These are phyloP conservation scores for Drosophila kurseongensis DNA, from an alignment of 1,140 invertebrate genomes.

Conservation along the genomic window DNA sequence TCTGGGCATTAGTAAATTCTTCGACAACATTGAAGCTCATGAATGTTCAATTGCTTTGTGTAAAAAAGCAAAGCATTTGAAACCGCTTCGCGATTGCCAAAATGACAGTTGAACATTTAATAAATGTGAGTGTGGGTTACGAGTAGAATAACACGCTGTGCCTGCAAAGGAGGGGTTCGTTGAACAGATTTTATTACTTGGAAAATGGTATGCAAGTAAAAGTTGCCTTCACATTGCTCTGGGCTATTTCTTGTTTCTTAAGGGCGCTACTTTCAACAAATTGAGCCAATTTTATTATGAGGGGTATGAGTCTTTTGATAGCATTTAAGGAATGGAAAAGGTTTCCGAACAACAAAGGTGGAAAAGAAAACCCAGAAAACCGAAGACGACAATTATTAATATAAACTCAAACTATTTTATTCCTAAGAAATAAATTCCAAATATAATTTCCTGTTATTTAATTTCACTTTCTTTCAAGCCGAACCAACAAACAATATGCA, in stretches of 20 bases:
- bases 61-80: conserved; percentile 42
- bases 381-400: conserved; percentile 1
- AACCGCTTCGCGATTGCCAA: conserved; percentile 40
- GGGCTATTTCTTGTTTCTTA: conserved; percentile 37
- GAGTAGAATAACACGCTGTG: background rate
- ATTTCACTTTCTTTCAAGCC: conserved; percentile 23
- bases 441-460: conserved; percentile 50
- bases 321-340: background rate
- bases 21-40: conserved; percentile 41
- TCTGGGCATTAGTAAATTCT: conserved; percentile 1
- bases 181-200: conserved; percentile 69
- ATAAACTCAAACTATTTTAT: conserved; percentile 25
- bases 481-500: conserved; percentile 17
- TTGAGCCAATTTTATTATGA: conserved; percentile 59
- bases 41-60: conserved; percentile 70
- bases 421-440: conserved; percentile 27
- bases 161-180: conserved; percentile 5
- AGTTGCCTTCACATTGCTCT: conserved; percentile 17
- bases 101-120: conserved; percentile 71
- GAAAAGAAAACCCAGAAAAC: background rate
- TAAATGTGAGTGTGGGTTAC: conserved; percentile 68
- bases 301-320: background rate
- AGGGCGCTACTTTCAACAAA: conserved; percentile 57
- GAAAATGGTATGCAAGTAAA: conserved; percentile 42
- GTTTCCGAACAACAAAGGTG: background rate